These are phyloP conservation scores for Mormoops blainvillei DNA, from an alignment of 2,113 vertebrate genomes.

Conservation along the genomic window DNA sequence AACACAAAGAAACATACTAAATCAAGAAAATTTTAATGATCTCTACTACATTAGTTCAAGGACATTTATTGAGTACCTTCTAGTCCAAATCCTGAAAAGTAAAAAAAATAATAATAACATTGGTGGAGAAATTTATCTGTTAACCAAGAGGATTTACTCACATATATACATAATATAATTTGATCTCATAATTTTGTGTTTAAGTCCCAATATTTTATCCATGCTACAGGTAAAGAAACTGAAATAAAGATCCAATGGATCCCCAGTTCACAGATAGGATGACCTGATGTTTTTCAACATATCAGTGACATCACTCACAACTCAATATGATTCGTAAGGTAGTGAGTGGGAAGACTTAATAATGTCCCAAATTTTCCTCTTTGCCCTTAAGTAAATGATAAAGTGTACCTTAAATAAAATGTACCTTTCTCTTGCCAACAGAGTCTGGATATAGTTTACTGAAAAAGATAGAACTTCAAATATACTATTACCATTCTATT, in stretches of 20 bases:
- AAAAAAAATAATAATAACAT: background rate
- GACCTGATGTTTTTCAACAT: background rate
- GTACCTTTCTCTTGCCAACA: background rate
- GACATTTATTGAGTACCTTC: background rate
- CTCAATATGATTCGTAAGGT: background rate
- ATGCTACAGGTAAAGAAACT: background rate
- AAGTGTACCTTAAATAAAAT: background rate
- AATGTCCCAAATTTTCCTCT: background rate
- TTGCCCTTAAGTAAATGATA: background rate
- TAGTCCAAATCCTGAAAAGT: background rate
- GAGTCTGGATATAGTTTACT: background rate
- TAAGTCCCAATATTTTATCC: background rate
- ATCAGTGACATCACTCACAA: background rate
- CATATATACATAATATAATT: background rate
- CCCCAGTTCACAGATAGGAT: background rate
- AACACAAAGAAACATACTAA: background rate
- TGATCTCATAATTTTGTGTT: background rate
- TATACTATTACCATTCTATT: background rate
- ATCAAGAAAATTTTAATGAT: background rate
- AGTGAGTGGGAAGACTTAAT: background rate
- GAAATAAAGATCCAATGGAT: background rate
- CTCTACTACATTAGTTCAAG: background rate
- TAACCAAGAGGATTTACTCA: background rate
- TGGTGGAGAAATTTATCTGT: background rate
- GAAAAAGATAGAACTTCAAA: background rate